phyloP scores from a whole-genome alignment of 2,113 vertebrate species.

The Neodon shergylaensis region DNA sequence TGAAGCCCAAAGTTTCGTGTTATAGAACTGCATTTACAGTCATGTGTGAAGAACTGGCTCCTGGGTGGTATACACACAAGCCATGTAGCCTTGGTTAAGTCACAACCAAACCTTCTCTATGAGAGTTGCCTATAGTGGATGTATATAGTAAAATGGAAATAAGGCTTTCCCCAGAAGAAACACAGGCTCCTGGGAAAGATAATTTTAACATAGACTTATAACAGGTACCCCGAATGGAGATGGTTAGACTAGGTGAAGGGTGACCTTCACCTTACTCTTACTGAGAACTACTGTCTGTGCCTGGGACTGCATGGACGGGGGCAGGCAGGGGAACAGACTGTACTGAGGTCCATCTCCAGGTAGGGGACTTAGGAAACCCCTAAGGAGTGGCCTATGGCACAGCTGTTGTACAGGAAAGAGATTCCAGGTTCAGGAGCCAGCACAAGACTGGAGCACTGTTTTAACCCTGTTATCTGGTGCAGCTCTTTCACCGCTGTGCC shows the following conservation, averaged over 20 bases:
- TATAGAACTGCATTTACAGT: neutral
- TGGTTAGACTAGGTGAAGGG: neutral
- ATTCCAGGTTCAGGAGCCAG: neutral
- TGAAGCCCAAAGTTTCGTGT: too few species aligned
- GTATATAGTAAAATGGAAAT: neutral
- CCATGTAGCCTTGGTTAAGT: neutral
- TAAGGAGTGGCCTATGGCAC: fast-evolving
- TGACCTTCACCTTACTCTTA: neutral
- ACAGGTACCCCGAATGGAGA: neutral
- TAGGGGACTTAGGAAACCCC: too few species aligned
- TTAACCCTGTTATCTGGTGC: neutral
- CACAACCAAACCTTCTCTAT: neutral
- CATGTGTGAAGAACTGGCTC: neutral
- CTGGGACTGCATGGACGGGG: fast-evolving
- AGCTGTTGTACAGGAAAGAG: neutral
- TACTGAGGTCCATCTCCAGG: neutral
- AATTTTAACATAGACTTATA: neutral
- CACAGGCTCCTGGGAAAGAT: neutral
- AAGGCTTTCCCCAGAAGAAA: neutral
- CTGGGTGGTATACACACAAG: too few species aligned
- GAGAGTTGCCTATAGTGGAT: neutral
- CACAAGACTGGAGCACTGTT: neutral
- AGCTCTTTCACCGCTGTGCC: neutral
- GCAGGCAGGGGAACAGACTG: neutral
- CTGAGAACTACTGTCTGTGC: neutral